phyloP scores from a whole-genome alignment of 2,113 vertebrate species.

The Myanophis thanlyinensis region DNA sequence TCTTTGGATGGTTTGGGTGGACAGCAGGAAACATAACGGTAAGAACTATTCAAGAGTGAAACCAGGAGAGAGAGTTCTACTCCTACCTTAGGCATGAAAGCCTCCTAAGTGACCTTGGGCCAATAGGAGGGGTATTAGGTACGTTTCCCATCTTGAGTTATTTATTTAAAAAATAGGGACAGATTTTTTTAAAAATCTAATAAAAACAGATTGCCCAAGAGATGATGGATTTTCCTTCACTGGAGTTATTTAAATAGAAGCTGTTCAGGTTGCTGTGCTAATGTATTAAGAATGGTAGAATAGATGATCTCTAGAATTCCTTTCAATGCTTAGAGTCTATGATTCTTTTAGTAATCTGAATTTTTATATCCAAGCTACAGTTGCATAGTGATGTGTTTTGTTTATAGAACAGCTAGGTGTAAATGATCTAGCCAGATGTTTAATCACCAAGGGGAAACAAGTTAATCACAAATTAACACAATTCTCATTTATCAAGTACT shows the following conservation, averaged over 20 bases:
- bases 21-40: not conserved
- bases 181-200: not conserved
- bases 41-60: not conserved
- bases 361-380: conserved; percentile 41
- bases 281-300: not conserved
- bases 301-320: not conserved
- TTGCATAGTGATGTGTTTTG: conserved; percentile 50
- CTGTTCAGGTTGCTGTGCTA: not conserved
- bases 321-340: not conserved
- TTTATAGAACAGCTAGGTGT: conserved; percentile 64
- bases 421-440: conserved; percentile 69
- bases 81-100: not conserved
- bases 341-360: conserved; percentile 13
- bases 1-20: not conserved
- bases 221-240: not conserved
- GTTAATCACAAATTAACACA: conserved; percentile 64
- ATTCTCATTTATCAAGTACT: conserved; percentile 65
- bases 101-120: not conserved
- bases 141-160: not conserved
- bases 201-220: not conserved
- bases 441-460: conserved; percentile 57
- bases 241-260: not conserved
- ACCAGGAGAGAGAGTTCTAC: not conserved
- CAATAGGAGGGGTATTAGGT: not conserved
- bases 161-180: not conserved